These are phyloP conservation scores for Luehdorfia chinensis DNA, from an alignment of 1,140 invertebrate species.

Conservation along the genomic window DNA sequence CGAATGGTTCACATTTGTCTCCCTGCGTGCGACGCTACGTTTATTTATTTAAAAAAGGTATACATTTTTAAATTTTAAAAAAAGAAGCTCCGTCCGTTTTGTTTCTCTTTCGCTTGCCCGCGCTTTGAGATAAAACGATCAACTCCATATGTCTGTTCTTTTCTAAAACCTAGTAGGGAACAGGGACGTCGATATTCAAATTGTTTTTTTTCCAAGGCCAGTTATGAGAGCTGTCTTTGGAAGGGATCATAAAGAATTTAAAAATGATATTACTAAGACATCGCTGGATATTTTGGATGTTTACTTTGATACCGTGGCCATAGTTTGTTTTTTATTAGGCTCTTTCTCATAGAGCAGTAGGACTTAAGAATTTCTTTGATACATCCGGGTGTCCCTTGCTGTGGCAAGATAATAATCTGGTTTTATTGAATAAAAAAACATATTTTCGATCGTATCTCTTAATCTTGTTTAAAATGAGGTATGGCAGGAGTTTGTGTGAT, in stretches of 20 bases:
- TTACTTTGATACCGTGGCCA: constrained; percentile 39
- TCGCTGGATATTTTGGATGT: constrained; percentile 45
- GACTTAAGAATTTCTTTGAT: constrained; percentile 25
- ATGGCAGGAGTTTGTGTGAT: constrained; percentile 28
- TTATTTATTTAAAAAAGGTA: constrained; percentile 45
- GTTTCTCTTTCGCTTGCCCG: constrained; percentile 46
- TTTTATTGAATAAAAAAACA: constrained; percentile 37
- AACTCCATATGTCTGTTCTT: constrained; percentile 13
- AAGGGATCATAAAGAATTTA: constrained; percentile 53
- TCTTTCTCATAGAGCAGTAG: constrained; percentile 27
- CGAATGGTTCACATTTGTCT: constrained; percentile 52
- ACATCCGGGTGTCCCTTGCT: constrained; percentile 33
- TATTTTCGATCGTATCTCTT: constrained; percentile 31
- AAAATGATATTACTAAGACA: constrained; percentile 53
- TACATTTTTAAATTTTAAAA: constrained; percentile 43
- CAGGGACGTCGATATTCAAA: constrained; percentile 23
- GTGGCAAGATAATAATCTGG: constrained; percentile 28
- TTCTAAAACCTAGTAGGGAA: constrained; percentile 16
- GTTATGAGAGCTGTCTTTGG: constrained; percentile 47
- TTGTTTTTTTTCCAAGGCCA: constrained; percentile 31
- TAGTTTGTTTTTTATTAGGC: constrained; percentile 28
- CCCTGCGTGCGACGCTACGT: constrained; percentile 43
- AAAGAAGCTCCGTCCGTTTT: constrained; percentile 43
- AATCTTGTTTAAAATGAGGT: constrained; percentile 36
- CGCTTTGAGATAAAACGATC: constrained; percentile 31